Conservation (phyloP, 2,888 invertebrate species). For the Metallyticus violacea region DNA sequence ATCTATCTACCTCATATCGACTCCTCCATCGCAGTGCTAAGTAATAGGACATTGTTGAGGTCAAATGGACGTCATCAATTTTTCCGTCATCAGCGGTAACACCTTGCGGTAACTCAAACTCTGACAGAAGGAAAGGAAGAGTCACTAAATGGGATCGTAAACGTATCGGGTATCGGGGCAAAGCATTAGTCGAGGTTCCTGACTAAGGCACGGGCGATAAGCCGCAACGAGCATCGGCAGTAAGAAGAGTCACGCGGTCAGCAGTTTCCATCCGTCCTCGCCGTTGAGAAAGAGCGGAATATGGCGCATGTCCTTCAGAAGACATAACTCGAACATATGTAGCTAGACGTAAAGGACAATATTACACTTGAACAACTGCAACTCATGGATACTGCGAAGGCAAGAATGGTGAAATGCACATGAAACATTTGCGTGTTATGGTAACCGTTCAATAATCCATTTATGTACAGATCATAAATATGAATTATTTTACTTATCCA, state of each 20-base stretch:
- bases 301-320: neutral
- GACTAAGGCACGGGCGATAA: neutral
- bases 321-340: too few species aligned
- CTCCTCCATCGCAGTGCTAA: neutral
- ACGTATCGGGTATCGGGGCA: neutral
- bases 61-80: neutral
- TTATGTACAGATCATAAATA: too few species aligned
- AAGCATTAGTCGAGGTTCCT: neutral
- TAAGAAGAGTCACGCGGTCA: neutral
- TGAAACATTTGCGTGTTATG: too few species aligned
- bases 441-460: too few species aligned
- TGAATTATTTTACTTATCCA: too few species aligned
- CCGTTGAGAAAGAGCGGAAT: neutral
- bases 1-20: neutral
- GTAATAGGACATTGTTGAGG: neutral
- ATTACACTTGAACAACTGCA: too few species aligned
- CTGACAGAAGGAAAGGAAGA: neutral
- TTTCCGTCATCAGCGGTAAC: neutral
- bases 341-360: too few species aligned
- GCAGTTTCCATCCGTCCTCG: neutral
- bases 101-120: neutral
- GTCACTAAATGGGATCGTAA: too few species aligned
- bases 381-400: too few species aligned
- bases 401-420: too few species aligned
- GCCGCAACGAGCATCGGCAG: neutral